phyloP scores from a whole-genome alignment of 1,140 invertebrate genomes.

The Micrasema longulum region DNA sequence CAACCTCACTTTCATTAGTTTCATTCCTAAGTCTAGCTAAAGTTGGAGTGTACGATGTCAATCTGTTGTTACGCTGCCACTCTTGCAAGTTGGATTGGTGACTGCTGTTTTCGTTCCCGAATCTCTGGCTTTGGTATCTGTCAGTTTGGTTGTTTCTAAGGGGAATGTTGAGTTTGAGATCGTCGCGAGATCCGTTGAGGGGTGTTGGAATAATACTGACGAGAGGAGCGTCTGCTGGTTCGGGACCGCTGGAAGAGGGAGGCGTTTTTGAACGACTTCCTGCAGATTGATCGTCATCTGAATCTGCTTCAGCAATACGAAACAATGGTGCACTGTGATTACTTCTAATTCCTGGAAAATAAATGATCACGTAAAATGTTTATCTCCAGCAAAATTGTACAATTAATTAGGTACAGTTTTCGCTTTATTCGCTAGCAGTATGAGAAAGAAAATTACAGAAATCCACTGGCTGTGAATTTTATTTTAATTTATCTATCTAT shows the following conservation, averaged over 20 bases:
- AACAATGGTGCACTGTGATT: conserved; percentile 66
- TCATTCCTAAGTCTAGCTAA: conserved; percentile 64
- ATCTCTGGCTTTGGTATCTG: conserved; percentile 24
- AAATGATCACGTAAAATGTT: too few relatives aligned
- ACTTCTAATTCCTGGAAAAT: conserved; percentile 63
- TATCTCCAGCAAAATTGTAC: too few relatives aligned
- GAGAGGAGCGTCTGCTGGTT: conserved; percentile 60
- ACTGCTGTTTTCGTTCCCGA: conserved; percentile 19
- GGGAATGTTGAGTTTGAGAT: conserved; percentile 61
- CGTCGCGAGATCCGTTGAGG: conserved; percentile 68
- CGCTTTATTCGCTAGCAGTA: too few relatives aligned
- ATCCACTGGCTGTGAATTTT: too few relatives aligned
- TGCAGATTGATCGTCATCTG: conserved; percentile 68
- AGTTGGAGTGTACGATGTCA: conserved; percentile 57
- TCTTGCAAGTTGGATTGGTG: conserved; percentile 33
- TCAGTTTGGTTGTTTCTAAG: conserved; percentile 27
- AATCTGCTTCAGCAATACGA: conserved; percentile 70
- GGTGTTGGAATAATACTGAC: conserved; percentile 69
- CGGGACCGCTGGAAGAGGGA: conserved; percentile 55
- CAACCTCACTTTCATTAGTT: conserved; percentile 65
- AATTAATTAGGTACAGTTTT: too few relatives aligned
- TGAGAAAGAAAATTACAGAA: too few relatives aligned
- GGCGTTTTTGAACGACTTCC: conserved; percentile 62
- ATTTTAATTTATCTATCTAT: too few relatives aligned
- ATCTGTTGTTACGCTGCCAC: conserved; percentile 39